A percentile compares a stretch with the other conserved stretches of the same genome.
These are phyloP conservation scores for Sternotherus odoratus DNA, from an alignment of 2,797 vertebrate genomes.

Conservation along the genomic window DNA sequence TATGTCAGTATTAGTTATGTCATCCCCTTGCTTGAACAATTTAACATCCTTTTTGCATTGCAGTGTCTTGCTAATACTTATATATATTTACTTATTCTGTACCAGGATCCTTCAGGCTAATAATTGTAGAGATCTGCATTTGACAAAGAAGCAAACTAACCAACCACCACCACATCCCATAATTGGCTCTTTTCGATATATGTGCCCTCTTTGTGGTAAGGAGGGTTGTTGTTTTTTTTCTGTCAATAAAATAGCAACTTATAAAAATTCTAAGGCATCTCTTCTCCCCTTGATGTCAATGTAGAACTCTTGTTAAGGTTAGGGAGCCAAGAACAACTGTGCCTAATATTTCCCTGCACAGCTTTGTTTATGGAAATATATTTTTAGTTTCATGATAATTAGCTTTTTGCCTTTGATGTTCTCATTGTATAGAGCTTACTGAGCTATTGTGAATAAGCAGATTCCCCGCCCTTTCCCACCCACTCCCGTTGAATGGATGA, in stretches of 20 bases:
- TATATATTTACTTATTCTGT: conserved; percentile 72
- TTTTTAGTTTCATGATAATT: not conserved
- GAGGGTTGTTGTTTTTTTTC: not conserved
- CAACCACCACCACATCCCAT: conserved; percentile 19
- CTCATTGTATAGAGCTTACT: not conserved
- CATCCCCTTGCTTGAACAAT: conserved; percentile 82
- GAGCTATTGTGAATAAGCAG: not conserved
- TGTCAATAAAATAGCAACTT: conserved; percentile 34
- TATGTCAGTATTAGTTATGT: conserved; percentile 89
- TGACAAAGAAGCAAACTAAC: not conserved
- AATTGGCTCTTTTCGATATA: conserved; percentile 51
- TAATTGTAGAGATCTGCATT: conserved; percentile 61
- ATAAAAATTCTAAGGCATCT: conserved; percentile 37
- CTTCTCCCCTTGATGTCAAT: conserved; percentile 4
- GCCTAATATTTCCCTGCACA: not conserved
- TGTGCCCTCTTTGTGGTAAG: conserved; percentile 25
- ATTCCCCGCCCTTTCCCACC: no score
- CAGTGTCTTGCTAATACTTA: conserved; percentile 72
- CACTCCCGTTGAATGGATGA: not conserved
- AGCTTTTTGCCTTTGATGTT: not conserved
- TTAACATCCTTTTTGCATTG: conserved; percentile 80
- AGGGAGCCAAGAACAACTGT: not conserved
- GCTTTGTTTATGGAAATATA: not conserved
- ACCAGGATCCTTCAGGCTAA: conserved; percentile 70
- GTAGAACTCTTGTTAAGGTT: not conserved